Conservation (phyloP, 1,140 invertebrate species). For the Colletes latitarsis region DNA sequence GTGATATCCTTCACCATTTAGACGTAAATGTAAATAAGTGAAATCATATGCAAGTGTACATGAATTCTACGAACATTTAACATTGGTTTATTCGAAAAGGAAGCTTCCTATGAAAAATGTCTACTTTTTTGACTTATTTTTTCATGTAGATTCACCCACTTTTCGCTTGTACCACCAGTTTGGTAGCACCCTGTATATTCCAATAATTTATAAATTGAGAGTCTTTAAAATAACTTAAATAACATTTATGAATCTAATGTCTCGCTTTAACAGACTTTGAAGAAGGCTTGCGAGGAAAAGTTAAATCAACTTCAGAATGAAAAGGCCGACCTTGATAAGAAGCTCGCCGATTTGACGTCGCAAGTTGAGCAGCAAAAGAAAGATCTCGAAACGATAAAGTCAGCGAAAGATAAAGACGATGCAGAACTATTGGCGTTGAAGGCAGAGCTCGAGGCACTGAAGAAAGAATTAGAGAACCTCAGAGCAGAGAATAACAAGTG, state of each 20-base stretch:
- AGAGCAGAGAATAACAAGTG: constrained; percentile 49
- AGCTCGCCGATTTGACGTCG: constrained; percentile 20
- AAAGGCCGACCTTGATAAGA: constrained; percentile 40
- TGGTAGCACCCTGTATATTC: too few species aligned
- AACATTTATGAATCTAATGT: not conserved
- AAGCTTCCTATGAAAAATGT: too few species aligned
- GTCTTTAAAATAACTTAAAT: too few species aligned
- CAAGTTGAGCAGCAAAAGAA: constrained; percentile 33
- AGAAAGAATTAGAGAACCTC: constrained; percentile 54
- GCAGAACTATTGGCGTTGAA: constrained; percentile 33
- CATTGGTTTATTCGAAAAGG: too few species aligned
- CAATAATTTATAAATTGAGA: too few species aligned
- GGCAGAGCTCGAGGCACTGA: constrained; percentile 56
- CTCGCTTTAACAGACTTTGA: constrained; percentile 2
- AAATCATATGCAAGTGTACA: too few species aligned
- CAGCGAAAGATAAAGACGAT: constrained; percentile 27
- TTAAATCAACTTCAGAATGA: constrained; percentile 16
- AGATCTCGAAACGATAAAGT: constrained; percentile 35
- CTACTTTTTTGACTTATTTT: too few species aligned
- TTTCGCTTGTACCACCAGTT: too few species aligned
- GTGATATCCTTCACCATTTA: too few species aligned
- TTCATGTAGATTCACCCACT: too few species aligned
- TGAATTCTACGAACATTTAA: too few species aligned
- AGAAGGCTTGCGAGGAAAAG: constrained; percentile 49
- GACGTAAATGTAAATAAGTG: too few species aligned